Conservation (phyloP, 2,888 invertebrate genomes). For the Notodromas monacha region DNA sequence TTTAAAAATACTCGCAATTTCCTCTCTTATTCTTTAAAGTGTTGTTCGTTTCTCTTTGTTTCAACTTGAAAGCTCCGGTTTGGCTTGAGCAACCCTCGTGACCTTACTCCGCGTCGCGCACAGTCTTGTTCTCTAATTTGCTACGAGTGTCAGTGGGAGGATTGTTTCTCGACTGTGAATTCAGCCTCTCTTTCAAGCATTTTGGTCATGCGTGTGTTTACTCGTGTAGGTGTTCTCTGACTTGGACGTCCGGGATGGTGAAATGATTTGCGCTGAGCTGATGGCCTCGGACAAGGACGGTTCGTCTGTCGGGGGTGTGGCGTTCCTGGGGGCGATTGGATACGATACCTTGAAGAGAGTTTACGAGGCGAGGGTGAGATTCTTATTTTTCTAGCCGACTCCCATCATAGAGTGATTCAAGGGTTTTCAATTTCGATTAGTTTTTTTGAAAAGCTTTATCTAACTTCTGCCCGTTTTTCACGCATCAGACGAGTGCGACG, state of each 20-base stretch:
- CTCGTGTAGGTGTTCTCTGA: constrained; percentile 47
- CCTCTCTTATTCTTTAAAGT: too few relatives aligned
- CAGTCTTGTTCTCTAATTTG: too few relatives aligned
- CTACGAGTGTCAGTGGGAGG: too few relatives aligned
- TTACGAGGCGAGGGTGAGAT: constrained; percentile 63
- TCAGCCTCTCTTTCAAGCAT: not conserved
- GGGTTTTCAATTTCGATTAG: too few relatives aligned
- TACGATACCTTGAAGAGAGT: constrained; percentile 90
- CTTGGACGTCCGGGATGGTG: constrained; percentile 81
- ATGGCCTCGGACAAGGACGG: constrained; percentile 65
- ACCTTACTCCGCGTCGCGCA: too few relatives aligned
- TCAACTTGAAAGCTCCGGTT: too few relatives aligned
- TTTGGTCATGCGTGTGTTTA: constrained; percentile 5
- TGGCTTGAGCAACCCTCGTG: too few relatives aligned
- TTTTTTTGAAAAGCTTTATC: constrained; percentile 6
- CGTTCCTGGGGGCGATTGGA: constrained; percentile 84
- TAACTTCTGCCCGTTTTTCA: constrained; percentile 13
- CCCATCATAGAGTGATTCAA: too few relatives aligned
- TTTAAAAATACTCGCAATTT: too few relatives aligned
- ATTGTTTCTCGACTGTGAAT: not conserved
- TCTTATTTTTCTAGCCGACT: too few relatives aligned
- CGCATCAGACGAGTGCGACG: constrained; percentile 64
- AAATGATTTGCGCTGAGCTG: constrained; percentile 93
- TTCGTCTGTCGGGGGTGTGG: constrained; percentile 45
- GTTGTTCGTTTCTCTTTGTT: too few relatives aligned